Evolutionary conservation across 2,797 vertebrate species (phyloP).

Genomic region (Gymnodraco acuticeps): DNA sequence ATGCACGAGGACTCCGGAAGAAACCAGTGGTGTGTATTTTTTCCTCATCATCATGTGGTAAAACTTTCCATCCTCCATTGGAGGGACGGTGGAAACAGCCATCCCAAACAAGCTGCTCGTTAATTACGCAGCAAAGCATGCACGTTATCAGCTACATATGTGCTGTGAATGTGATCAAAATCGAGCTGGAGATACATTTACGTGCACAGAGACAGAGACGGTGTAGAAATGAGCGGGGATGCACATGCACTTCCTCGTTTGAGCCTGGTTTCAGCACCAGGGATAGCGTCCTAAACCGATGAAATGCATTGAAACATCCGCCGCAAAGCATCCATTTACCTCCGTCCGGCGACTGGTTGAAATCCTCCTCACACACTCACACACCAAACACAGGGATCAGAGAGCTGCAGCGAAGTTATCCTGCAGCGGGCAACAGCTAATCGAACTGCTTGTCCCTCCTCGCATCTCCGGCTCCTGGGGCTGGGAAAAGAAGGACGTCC

Average conservation of each 20-base stretch:
- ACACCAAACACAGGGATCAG: constrained; percentile 40
- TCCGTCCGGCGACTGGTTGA: constrained; percentile 63
- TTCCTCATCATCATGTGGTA: constrained; percentile 68
- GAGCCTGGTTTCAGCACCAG: constrained; percentile 75
- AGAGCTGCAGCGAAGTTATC: constrained; percentile 71
- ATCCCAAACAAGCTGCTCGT: constrained; percentile 30
- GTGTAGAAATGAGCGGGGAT: neutral
- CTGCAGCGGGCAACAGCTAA: constrained; percentile 57
- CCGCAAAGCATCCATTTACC: constrained; percentile 70
- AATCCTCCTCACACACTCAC: constrained; percentile 57
- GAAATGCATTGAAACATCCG: constrained; percentile 1
- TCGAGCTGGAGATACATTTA: neutral
- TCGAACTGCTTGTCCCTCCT: constrained; percentile 78
- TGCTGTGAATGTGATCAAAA: neutral
- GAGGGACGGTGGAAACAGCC: constrained; percentile 48
- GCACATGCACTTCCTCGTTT: constrained; percentile 74
- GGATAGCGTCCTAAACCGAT: constrained; percentile 75
- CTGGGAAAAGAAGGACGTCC: constrained; percentile 80
- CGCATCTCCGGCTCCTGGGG: constrained; percentile 78
- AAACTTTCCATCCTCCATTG: constrained; percentile 77
- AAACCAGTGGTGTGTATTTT: constrained; percentile 29
- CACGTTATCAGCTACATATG: neutral
- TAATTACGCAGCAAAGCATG: constrained; percentile 22
- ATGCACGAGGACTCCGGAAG: constrained; percentile 34
- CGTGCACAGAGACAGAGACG: neutral